Evolutionary conservation across 2,888 invertebrate species (phyloP).

Genomic region (Agonum fuliginosum): DNA sequence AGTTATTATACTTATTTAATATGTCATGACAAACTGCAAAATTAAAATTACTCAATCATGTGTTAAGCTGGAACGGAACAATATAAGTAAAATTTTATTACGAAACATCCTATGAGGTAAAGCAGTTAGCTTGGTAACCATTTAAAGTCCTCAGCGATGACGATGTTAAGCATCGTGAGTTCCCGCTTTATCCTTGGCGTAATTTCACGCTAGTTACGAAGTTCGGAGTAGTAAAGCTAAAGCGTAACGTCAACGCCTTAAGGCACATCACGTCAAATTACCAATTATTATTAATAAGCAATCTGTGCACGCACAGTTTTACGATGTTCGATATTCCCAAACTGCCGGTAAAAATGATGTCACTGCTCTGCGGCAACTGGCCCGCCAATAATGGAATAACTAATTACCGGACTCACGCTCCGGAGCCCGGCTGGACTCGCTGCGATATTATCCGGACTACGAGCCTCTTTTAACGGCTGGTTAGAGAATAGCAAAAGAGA

Average conservation of each 20-base stretch:
- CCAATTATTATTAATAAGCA: constrained; percentile 60
- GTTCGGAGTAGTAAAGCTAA: constrained; percentile 39
- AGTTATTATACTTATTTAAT: no score
- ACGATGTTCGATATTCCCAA: constrained; percentile 59
- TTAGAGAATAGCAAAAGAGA: no score
- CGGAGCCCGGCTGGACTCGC: background rate
- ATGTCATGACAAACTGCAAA: no score
- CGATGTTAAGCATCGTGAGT: no score
- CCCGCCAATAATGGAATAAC: constrained; percentile 57
- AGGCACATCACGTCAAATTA: constrained; percentile 54
- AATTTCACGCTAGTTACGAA: constrained; percentile 51
- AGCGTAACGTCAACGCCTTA: constrained; percentile 49
- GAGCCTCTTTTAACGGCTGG: background rate
- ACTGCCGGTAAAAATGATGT: constrained; percentile 55
- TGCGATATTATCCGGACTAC: background rate
- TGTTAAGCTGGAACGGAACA: no score
- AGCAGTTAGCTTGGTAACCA: no score
- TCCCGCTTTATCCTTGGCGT: constrained; percentile 2
- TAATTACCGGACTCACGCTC: constrained; percentile 43
- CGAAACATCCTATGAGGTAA: no score
- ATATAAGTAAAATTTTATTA: no score
- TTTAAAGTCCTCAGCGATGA: no score
- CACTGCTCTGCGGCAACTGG: constrained; percentile 27
- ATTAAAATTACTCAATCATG: no score
- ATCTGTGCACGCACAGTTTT: constrained; percentile 58